Evolutionary conservation across 2,888 invertebrate genomes (phyloP).

Genomic region (Ferdinandea cuprea): DNA sequence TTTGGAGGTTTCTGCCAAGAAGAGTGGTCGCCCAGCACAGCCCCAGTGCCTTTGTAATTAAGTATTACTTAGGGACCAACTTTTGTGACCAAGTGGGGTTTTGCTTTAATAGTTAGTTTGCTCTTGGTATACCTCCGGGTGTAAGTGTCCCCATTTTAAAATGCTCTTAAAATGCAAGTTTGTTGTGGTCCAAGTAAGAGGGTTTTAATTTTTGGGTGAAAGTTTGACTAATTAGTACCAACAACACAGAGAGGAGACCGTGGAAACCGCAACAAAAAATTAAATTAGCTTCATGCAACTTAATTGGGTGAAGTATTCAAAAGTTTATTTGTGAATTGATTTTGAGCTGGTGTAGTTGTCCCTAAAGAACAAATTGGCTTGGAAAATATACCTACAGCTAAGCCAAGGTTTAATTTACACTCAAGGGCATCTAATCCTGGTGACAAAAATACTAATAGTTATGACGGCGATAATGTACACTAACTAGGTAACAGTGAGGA

Average conservation of each 20-base stretch:
- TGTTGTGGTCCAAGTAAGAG: constrained; percentile 29
- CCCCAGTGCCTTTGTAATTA: constrained; percentile 33
- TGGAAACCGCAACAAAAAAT: constrained; percentile 17
- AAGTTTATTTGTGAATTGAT: too few species aligned
- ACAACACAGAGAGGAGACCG: constrained; percentile 55
- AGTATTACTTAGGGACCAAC: constrained; percentile 59
- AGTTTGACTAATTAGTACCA: constrained; percentile 66
- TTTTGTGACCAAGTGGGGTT: constrained; percentile 67
- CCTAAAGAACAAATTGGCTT: too few species aligned
- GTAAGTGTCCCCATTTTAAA: constrained; percentile 18
- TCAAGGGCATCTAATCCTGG: too few species aligned
- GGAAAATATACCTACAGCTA: too few species aligned
- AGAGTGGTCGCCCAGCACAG: constrained; percentile 20
- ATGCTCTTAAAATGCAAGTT: constrained; percentile 29
- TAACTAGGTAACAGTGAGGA: too few species aligned
- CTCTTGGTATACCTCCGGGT: constrained; percentile 7
- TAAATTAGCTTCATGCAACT: constrained; percentile 7
- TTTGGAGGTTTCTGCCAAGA: constrained; percentile 1
- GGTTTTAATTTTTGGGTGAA: constrained; percentile 23
- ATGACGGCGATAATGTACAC: too few species aligned
- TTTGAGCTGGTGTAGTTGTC: too few species aligned
- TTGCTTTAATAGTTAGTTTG: constrained; percentile 37
- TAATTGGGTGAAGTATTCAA: too few species aligned
- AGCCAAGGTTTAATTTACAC: too few species aligned
- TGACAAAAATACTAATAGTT: too few species aligned